These are phyloP conservation scores for Callinectes sapidus DNA, from an alignment of 2,888 invertebrate species.

Conservation along the genomic window DNA sequence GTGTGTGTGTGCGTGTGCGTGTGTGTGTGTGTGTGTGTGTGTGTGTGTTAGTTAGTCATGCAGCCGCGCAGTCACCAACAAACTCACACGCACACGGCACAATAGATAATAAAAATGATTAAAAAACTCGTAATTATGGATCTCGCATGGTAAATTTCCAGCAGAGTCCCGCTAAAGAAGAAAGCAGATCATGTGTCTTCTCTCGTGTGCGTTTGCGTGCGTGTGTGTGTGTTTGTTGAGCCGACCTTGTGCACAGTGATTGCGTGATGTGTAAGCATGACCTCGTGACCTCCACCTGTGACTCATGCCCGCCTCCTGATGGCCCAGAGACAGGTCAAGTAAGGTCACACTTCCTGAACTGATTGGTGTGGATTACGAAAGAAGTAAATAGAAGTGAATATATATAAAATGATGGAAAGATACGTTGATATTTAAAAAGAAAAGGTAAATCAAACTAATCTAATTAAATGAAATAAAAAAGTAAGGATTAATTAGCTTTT, in stretches of 20 bases:
- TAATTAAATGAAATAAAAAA: too few species aligned
- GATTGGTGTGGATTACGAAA: too few species aligned
- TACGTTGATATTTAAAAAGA: too few species aligned
- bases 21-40: conserved; percentile 11
- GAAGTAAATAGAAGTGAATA: too few species aligned
- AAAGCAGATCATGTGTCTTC: neutral
- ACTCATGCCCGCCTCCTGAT: neutral
- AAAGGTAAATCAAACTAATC: too few species aligned
- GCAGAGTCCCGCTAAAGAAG: too few species aligned
- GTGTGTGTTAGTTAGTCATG: neutral
- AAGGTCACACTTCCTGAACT: neutral
- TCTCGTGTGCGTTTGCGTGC: neutral
- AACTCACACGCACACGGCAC: neutral
- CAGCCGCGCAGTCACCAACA: neutral
- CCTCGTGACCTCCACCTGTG: conserved; percentile 18
- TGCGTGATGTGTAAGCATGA: neutral
- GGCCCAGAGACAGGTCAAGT: neutral
- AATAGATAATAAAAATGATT: neutral
- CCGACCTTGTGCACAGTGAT: neutral
- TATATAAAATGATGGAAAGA: too few species aligned
- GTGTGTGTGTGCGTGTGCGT: neutral
- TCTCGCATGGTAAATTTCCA: too few species aligned
- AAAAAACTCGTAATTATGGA: neutral
- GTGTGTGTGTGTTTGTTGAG: too few species aligned
- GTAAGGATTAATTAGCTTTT: too few species aligned